Base-by-base conservation (phyloP, 2,797 vertebrate genomes). In the Harpagifer antarcticus region DNA sequence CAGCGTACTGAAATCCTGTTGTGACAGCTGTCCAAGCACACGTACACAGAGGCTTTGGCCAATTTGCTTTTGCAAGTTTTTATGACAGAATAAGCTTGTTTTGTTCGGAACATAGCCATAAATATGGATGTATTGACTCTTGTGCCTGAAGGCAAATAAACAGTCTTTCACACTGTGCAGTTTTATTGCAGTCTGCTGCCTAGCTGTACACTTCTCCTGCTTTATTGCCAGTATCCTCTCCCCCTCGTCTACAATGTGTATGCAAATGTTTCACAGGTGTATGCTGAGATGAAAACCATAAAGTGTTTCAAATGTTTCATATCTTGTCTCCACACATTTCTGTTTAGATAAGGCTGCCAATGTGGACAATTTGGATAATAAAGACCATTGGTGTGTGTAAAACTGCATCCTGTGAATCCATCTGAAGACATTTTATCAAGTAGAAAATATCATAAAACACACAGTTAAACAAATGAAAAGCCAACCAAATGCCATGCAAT, bases 1-100 rank as follows among this genome's bases (percentile, higher is more conserved):
- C 60, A 65, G 72, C 77, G 57, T 37, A 55, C 59, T 72, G 70
- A 81, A 79, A 83, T 61, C 63, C 62, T 90, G 89, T 90, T 91
- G 85, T 84, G 78, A 93, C 90, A 94, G 91, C 88, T 92, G 91
- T 86, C 60, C 60, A 81, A 81, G 81, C 76, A 88, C 58, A 72
- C 27, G 4, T 15, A 42, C 15, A 9, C 9, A 53, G 17, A 65
- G 69, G n/a, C 43, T 72, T 59, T 44, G 47, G 49, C 72, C 33
- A 19, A 66, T 55, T 63, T 63, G 42, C 53, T 52, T 60, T 67
- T 3, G 20, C 43, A 19, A 23, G 8, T 54, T 67, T 69, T 31
- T 13, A 16, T 67, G 31, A 49, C 13, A 53, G 58, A 31, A 43
- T 23, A 62, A 48, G 70, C 40, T 43, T 66, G 44, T 42, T 20